phyloP scores from a whole-genome alignment of 2,113 vertebrate species.

The Pseudorasbora parva region DNA sequence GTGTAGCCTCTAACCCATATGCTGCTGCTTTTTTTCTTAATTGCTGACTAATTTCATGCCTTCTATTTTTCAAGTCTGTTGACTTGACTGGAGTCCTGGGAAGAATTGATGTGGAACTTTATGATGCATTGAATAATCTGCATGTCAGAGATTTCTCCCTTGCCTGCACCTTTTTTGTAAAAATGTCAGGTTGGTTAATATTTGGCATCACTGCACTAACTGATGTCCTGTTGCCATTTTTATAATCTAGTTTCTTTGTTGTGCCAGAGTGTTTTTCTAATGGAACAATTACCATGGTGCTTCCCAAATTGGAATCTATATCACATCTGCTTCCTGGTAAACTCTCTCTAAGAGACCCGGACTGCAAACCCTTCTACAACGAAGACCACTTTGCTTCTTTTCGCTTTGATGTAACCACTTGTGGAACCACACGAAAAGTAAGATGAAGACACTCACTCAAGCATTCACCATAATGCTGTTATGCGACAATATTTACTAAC shows the following conservation, averaged over 20 bases:
- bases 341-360: slow-evolving; percentile 68
- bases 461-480: background rate
- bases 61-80: background rate
- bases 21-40: background rate
- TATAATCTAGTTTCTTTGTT: no score
- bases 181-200: slow-evolving; percentile 1
- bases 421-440: slow-evolving; percentile 75
- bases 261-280: slow-evolving; percentile 73
- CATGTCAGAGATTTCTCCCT: background rate
- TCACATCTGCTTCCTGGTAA: slow-evolving; percentile 60
- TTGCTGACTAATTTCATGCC: background rate
- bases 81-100: background rate
- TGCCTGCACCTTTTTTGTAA: background rate
- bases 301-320: slow-evolving; percentile 70
- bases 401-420: slow-evolving; percentile 68
- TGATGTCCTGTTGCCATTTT: background rate
- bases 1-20: background rate
- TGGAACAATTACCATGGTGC: slow-evolving; percentile 70
- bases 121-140: background rate
- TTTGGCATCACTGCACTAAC: background rate
- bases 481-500: background rate
- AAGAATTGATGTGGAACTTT: slow-evolving; percentile 15
- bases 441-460: accelerated
- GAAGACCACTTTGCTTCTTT: slow-evolving; percentile 69
- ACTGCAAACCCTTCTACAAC: slow-evolving; percentile 69